Percentiles rank a stretch among this genome's conserved stretches.
These are phyloP conservation scores for Gila robusta DNA, from an alignment of 2,797 vertebrate genomes.

Conservation along the genomic window DNA sequence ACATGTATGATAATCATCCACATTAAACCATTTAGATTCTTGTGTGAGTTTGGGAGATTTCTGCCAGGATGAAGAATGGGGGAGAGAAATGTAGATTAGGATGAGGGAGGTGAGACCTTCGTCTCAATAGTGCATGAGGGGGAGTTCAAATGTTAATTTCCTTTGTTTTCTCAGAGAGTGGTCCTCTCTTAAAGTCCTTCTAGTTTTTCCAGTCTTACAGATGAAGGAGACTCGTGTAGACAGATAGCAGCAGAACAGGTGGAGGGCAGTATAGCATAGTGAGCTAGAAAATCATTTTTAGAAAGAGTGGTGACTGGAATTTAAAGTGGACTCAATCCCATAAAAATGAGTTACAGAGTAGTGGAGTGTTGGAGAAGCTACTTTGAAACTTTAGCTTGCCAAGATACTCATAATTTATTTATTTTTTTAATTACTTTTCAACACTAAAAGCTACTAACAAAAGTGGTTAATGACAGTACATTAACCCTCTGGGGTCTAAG, in stretches of 20 bases:
- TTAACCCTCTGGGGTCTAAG: background rate
- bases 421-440: background rate
- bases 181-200: no score
- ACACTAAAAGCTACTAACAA: background rate
- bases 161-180: no score
- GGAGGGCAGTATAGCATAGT: background rate
- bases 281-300: slow-evolving; percentile 16
- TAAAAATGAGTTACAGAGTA: background rate
- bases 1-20: no score
- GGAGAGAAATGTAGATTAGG: no score
- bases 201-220: no score
- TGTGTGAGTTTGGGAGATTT: no score
- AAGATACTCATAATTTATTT: background rate
- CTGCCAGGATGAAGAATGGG: no score
- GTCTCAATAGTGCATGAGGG: no score
- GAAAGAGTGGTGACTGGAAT: slow-evolving; percentile 7
- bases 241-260: background rate
- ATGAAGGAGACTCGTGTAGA: background rate
- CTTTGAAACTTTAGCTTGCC: background rate
- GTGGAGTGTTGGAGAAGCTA: background rate
- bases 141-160: no score
- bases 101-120: no score
- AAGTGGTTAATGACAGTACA: background rate
- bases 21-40: no score
- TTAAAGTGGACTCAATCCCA: background rate